phyloP scores from a whole-genome alignment of 2,113 vertebrate genomes.

The Onychorhynchus coronatus region DNA sequence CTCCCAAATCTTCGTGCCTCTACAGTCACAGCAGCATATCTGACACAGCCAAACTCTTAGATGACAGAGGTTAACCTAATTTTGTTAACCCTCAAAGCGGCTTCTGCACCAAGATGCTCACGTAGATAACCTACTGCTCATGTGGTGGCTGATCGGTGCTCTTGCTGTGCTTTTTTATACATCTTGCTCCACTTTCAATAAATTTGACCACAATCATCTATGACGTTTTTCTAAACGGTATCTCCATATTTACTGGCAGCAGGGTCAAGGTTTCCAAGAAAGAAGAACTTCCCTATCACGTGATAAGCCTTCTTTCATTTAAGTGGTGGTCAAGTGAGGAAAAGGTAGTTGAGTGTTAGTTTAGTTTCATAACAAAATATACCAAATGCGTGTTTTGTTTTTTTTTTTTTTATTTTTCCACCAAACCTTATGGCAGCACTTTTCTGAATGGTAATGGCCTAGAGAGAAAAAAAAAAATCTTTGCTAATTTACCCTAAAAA shows the following conservation, averaged over 20 bases:
- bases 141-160: slow-evolving; percentile 11
- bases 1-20: background rate
- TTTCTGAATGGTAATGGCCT: background rate
- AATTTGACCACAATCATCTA: slow-evolving; percentile 44
- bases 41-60: slow-evolving; percentile 26
- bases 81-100: slow-evolving; percentile 47
- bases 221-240: slow-evolving; percentile 43
- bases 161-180: slow-evolving; percentile 55
- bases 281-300: slow-evolving; percentile 18
- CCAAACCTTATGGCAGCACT: background rate
- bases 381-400: background rate
- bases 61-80: slow-evolving; percentile 66
- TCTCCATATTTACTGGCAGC: slow-evolving; percentile 66
- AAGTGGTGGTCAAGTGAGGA: slow-evolving; percentile 34
- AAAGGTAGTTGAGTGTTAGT: background rate
- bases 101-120: slow-evolving; percentile 28
- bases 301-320: slow-evolving; percentile 37
- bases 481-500: background rate
- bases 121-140: slow-evolving; percentile 53
- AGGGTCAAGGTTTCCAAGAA: slow-evolving; percentile 43
- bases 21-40: background rate
- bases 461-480: background rate
- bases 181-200: slow-evolving; percentile 69
- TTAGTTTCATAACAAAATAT: background rate
- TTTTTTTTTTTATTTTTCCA: background rate